phyloP scores from a whole-genome alignment of 2,888 invertebrate genomes.

The Globia sparganii region DNA sequence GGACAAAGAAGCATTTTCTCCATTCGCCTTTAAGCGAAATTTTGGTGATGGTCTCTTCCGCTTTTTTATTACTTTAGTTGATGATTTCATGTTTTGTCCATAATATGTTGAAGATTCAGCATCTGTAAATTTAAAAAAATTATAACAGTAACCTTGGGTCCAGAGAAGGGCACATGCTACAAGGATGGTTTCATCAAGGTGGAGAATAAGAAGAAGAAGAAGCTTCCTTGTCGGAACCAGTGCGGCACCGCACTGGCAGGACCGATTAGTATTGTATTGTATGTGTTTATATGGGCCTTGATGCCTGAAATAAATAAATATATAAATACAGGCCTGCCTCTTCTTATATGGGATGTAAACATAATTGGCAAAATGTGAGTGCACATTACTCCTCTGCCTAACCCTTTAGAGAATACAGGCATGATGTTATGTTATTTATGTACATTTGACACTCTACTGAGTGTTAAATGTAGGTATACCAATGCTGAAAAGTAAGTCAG shows the following conservation, averaged over 20 bases:
- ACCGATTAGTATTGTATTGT: no score
- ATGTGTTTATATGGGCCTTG: no score
- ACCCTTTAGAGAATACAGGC: not conserved
- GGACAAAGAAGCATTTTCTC: slow-evolving; percentile 92
- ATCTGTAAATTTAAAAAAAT: slow-evolving; percentile 49
- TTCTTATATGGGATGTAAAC: no score
- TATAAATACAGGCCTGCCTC: no score
- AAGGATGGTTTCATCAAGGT: no score
- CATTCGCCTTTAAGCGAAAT: slow-evolving; percentile 92
- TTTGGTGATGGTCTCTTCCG: slow-evolving; percentile 87
- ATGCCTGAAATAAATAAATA: no score
- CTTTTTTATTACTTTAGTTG: slow-evolving; percentile 53
- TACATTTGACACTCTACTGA: not conserved
- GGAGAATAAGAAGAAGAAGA: no score
- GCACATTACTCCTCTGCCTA: not conserved
- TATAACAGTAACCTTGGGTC: not conserved
- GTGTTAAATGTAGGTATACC: no score
- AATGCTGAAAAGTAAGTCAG: not conserved
- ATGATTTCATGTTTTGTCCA: slow-evolving; percentile 22
- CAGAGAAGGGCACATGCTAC: no score
- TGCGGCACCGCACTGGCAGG: no score
- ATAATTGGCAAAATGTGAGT: not conserved
- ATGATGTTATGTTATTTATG: not conserved
- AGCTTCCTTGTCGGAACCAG: no score
- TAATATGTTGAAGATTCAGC: slow-evolving; percentile 14